A percentile compares a stretch with the other conserved stretches of the same genome.
Evolutionary conservation across 2,888 invertebrate species (phyloP).

Genomic region (Eueremaeus valkanovi): DNA sequence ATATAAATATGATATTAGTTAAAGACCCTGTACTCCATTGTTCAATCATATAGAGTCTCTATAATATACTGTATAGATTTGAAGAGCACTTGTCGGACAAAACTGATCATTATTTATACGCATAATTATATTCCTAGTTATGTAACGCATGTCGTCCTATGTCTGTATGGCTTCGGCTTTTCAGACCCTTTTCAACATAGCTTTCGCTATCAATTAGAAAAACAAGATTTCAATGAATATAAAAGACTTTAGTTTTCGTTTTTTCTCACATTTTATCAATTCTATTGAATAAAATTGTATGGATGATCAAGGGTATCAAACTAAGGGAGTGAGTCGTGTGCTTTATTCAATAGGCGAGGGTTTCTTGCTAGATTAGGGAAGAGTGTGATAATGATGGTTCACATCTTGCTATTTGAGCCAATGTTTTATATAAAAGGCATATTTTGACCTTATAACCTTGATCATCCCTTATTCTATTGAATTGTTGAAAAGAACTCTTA

Average conservation of each 20-base stretch:
- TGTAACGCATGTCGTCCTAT: background rate
- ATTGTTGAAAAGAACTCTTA: no score
- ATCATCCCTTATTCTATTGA: no score
- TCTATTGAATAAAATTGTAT: background rate
- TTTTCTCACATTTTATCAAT: background rate
- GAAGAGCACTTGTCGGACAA: constrained; percentile 18
- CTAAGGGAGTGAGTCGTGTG: no score
- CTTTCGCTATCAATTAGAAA: constrained; percentile 18
- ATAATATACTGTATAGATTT: background rate
- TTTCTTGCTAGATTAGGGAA: no score
- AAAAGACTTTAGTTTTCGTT: background rate
- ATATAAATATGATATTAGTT: background rate
- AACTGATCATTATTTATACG: constrained; percentile 32
- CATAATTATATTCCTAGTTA: constrained; percentile 5
- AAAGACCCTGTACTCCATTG: background rate
- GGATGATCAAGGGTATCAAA: no score
- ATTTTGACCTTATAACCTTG: no score
- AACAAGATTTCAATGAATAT: background rate
- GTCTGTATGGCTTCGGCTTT: constrained; percentile 23
- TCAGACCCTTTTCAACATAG: background rate
- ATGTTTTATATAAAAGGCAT: no score
- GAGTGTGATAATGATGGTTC: no score
- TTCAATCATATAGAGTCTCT: background rate
- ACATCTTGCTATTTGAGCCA: no score
- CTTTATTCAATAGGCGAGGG: no score